Conservation (phyloP, 2,113 vertebrate species). For the Ahaetulla prasina region DNA sequence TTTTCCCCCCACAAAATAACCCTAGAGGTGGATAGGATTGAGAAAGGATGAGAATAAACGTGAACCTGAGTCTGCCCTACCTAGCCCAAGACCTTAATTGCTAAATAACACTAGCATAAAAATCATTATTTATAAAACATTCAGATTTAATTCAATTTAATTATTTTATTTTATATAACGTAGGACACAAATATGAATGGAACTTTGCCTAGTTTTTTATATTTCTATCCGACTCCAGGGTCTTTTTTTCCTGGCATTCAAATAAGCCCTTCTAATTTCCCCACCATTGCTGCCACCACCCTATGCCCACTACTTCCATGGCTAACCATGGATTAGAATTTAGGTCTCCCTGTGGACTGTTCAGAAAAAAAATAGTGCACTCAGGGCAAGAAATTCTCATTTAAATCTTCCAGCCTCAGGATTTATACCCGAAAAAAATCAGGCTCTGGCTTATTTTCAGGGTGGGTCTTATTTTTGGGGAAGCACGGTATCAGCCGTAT, state of each 20-base stretch:
- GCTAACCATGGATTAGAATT: not conserved
- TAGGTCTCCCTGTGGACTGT: not conserved
- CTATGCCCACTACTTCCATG: not conserved
- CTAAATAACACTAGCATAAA: not conserved
- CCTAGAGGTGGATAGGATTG: not conserved
- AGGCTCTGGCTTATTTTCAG: too few species aligned
- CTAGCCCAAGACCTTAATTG: not conserved
- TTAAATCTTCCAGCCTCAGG: not conserved
- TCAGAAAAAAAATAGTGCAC: not conserved
- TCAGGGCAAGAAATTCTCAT: not conserved
- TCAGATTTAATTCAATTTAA: not conserved
- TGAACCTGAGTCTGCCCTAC: not conserved
- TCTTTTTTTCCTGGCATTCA: not conserved
- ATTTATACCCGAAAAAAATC: too few species aligned
- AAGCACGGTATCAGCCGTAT: not conserved
- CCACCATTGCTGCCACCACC: not conserved
- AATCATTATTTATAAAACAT: not conserved
- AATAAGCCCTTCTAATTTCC: not conserved
- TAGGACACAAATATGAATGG: not conserved
- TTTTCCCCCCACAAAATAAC: not conserved
- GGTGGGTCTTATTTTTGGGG: too few species aligned
- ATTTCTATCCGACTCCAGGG: not conserved
- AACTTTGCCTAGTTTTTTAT: not conserved
- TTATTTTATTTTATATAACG: not conserved
- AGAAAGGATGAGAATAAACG: not conserved